Base-by-base conservation (phyloP, 2,113 vertebrate species). In the Syngnathoides biaculeatus region DNA sequence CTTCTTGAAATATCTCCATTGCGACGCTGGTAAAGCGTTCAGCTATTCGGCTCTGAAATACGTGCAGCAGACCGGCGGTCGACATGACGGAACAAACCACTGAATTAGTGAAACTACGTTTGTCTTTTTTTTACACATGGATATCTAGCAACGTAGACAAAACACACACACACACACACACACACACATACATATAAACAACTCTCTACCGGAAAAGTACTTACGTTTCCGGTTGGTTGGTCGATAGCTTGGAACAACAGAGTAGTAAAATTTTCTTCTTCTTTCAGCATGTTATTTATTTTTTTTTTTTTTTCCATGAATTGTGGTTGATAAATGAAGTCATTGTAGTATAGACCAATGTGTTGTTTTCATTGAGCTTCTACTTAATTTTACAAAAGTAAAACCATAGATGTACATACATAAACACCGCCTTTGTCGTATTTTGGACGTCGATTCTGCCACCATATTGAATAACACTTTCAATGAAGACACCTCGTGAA, bases 1-100 rank as follows among this genome's bases (percentile, higher is more conserved):
- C 55, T 57, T 57, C 55, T 57, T 57, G 55, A 30, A 30, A 57
- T 57, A 57, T 30, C 55, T 57, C 55, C 55, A 57, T 57, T 26
- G 55, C 55, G 26, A 57, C 27, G 26, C 26, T 57, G 26, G 55
- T 30, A 57, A 57, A 57, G 15, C 55, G 55, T 19, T 57, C 26
- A 8, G 55, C 30, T 57, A 57, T 30, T 14, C 26, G 26, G 27
- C 7, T 57, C 55, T 57, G 55, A 17, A 57, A 57, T 1, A 26
- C 55, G 13, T 57, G 26, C 26, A 57, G 27, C 2, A 30, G 14
- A 26, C 15, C 17, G 14, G 26, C 55, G 27, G 55, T 57, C 26
- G 55, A 30, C 55, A 57, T 57, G 55, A 30, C 55, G 55, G 55
- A 35, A 35, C 30, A 35, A 27, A 35, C 17, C 15, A 27, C 15